These are phyloP conservation scores for Acipenser transmontanus DNA, from an alignment of 2,797 vertebrate genomes.

Conservation along the genomic window DNA sequence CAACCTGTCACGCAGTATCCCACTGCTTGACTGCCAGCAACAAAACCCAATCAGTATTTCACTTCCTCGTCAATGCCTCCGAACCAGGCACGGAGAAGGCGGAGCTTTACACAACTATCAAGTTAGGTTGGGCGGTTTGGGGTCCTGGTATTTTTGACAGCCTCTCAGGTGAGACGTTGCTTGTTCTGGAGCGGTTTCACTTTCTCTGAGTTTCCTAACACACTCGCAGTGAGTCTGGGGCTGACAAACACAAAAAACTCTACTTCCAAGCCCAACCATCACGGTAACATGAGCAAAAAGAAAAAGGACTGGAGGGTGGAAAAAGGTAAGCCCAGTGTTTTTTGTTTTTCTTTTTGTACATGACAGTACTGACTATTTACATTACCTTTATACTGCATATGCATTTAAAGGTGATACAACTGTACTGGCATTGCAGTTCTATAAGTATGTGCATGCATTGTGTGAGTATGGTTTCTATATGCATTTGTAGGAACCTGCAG, in stretches of 20 bases:
- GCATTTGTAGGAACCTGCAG: too few species aligned
- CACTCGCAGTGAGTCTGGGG: conserved; percentile 94
- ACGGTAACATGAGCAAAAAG: conserved; percentile 95
- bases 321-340: conserved; percentile 74
- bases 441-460: not conserved
- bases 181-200: conserved; percentile 55
- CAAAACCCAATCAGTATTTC: conserved; percentile 30
- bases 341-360: conserved; percentile 25
- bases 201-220: conserved; percentile 61
- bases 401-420: conserved; percentile 3
- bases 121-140: conserved; percentile 51
- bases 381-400: conserved; percentile 23
- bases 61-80: conserved; percentile 32
- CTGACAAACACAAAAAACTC: conserved; percentile 76
- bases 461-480: not conserved
- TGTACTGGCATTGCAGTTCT: not conserved
- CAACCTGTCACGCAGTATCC: conserved; percentile 28
- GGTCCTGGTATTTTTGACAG: conserved; percentile 61
- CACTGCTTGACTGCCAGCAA: conserved; percentile 29
- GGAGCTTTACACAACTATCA: conserved; percentile 47
- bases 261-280: conserved; percentile 76
- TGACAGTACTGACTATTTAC: conserved; percentile 19
- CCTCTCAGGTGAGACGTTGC: conserved; percentile 56
- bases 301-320: conserved; percentile 97
- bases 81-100: conserved; percentile 32